These are phyloP conservation scores for Hemaris fuciformis DNA, from an alignment of 2,888 invertebrate genomes.

Conservation along the genomic window DNA sequence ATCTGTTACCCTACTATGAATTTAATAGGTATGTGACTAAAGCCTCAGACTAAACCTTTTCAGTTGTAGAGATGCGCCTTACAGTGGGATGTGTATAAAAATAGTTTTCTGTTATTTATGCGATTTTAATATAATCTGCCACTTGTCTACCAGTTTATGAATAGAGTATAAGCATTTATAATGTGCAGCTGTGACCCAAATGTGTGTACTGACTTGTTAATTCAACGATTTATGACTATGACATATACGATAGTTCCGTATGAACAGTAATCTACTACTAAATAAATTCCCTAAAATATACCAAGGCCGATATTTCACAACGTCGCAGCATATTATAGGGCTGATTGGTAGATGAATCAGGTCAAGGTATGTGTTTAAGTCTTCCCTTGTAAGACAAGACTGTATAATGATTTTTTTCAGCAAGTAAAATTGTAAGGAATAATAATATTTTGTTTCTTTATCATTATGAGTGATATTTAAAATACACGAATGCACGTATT, in stretches of 20 bases:
- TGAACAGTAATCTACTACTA: background rate
- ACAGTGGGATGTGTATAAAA: too few relatives aligned
- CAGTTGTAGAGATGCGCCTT: too few relatives aligned
- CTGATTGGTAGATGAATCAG: background rate
- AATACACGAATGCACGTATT: too few relatives aligned
- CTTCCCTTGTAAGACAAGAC: too few relatives aligned
- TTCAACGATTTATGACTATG: conserved; percentile 24
- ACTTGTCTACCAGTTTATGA: background rate
- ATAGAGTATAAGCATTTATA: conserved; percentile 4
- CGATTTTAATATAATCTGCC: background rate
- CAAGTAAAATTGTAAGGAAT: too few relatives aligned
- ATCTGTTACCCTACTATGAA: too few relatives aligned
- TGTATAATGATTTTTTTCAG: too few relatives aligned
- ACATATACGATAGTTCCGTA: conserved; percentile 8
- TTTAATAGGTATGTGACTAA: too few relatives aligned
- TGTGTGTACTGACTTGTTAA: conserved; percentile 18
- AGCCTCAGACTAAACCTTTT: too few relatives aligned
- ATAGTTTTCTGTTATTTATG: too few relatives aligned
- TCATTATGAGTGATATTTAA: too few relatives aligned
- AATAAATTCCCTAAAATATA: background rate
- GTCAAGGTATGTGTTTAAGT: background rate
- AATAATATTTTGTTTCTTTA: too few relatives aligned
- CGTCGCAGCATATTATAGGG: background rate
- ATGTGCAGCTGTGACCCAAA: conserved; percentile 29
- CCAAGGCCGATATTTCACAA: background rate